Evolutionary conservation across 2,888 invertebrate genomes (phyloP).

Genomic region (Tinea trinotella): DNA sequence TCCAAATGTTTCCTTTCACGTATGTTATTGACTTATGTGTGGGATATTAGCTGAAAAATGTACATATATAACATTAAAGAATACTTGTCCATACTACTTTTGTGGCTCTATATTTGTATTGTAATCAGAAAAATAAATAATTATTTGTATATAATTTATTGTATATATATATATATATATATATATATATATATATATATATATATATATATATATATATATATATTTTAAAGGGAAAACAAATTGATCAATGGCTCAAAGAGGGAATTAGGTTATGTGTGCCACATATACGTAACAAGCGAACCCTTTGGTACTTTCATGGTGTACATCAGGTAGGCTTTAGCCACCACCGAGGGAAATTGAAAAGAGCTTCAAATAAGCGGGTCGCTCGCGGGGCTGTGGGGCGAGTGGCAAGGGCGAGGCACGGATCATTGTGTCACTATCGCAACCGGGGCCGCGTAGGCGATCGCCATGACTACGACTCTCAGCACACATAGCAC

Average conservation of each 20-base stretch:
- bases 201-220: no score
- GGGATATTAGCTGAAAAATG: slow-evolving; percentile 24
- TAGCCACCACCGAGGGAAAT: slow-evolving; percentile 57
- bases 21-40: slow-evolving; percentile 20
- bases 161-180: no score
- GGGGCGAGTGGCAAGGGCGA: slow-evolving; percentile 25
- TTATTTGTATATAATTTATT: no score
- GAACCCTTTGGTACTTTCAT: neutral
- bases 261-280: neutral
- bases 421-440: slow-evolving; percentile 41
- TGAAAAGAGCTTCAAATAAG: slow-evolving; percentile 43
- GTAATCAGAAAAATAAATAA: no score
- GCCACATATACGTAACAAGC: neutral
- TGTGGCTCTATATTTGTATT: no score
- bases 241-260: neutral
- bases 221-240: no score
- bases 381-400: slow-evolving; percentile 10
- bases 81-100: no score
- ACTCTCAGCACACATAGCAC: slow-evolving; percentile 30
- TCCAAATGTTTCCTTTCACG: neutral
- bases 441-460: slow-evolving; percentile 58
- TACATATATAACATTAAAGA: no score
- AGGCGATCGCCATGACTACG: slow-evolving; percentile 60
- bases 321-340: slow-evolving; percentile 43
- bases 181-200: no score